Base-by-base conservation (phyloP, 2,888 invertebrate species). In the Colostygia pectinataria region DNA sequence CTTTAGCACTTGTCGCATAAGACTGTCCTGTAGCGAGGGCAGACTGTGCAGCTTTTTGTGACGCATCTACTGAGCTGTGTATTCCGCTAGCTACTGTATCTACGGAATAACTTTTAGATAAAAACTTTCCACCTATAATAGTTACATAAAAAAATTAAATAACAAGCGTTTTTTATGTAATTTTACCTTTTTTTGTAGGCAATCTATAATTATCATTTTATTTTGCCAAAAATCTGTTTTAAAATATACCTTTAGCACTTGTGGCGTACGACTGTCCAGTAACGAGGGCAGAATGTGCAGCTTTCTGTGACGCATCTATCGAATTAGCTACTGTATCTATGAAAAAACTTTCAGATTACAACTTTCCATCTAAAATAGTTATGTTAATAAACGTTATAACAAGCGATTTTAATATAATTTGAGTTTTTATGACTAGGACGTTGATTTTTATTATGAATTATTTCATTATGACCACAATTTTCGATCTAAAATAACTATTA, bases 301-400 rank as follows among this genome's bases (percentile, higher is more conserved):
- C 58, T 61, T 72, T 77, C 61, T 76, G 70, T 12, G 76, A 68
- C 1, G 68, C 59, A 45, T 77, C 77, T 64, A 74, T 55, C 20
- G 74, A 63, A 44, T 57, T 69, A 53, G 63, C 58, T 58, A 75
- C 65, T 14, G 79, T 71, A 67, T 84, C 84, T 83, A 83, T 55
- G 75, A 80, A 52, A n/a, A 55, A 40, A 39, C 5, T 20, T 20
- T 20, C 4, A 6, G 6, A 20, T 20, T 5, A 20, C 6, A 20
- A n/a, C n/a, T n/a, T n/a, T n/a, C n/a, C n/a, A n/a, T n/a, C n/a
- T n/a, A n/a, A n/a, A n/a, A n/a, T n/a, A n/a, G n/a, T n/a, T n/a
- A n/a, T n/a, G n/a, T n/a, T 20, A 8, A 24, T 1, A 8, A 13
- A 4, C 8, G 3, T n/a, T n/a, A n/a, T n/a, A n/a, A n/a, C n/a